Conservation (phyloP, 2,888 invertebrate species). For the Lepidochrysops patricia region DNA sequence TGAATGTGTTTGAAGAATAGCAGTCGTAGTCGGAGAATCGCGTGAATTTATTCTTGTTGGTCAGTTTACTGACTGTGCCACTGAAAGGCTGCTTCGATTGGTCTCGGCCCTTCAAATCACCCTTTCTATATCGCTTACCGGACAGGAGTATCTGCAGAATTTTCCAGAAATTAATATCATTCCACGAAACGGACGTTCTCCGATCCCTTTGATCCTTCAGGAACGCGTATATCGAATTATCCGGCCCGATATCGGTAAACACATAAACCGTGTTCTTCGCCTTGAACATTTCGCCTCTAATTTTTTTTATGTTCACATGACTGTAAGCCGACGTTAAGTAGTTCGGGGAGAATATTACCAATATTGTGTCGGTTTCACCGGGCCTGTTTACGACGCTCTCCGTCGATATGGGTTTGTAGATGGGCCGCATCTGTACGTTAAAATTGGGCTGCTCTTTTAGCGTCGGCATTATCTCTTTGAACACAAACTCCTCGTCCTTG, state of each 20-base stretch:
- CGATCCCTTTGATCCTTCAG: constrained; percentile 56
- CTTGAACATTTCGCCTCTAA: constrained; percentile 55
- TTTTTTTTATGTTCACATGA: constrained; percentile 60
- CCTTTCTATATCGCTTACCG: constrained; percentile 25
- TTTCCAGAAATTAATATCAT: constrained; percentile 54
- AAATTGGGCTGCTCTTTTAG: constrained; percentile 39
- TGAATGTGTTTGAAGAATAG: constrained; percentile 38
- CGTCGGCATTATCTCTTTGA: constrained; percentile 49
- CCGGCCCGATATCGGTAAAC: constrained; percentile 54
- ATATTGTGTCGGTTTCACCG: constrained; percentile 30
- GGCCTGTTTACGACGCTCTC: constrained; percentile 27
- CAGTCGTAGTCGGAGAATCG: constrained; percentile 37
- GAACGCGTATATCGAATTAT: constrained; percentile 62
- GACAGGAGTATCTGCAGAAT: constrained; percentile 39
- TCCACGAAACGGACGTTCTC: constrained; percentile 48
- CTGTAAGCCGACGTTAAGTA: constrained; percentile 55
- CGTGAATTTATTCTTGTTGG: constrained; percentile 34
- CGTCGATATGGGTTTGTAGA: constrained; percentile 25
- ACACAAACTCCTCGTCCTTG: constrained; percentile 51
- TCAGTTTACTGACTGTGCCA: constrained; percentile 28
- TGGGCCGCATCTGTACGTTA: constrained; percentile 34
- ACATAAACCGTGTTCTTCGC: constrained; percentile 51
- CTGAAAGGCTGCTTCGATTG: constrained; percentile 17
- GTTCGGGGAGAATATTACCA: constrained; percentile 59
- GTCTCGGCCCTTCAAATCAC: constrained; percentile 17